Conservation (phyloP, 1,140 invertebrate species). For the Anastrepha obliqua region DNA sequence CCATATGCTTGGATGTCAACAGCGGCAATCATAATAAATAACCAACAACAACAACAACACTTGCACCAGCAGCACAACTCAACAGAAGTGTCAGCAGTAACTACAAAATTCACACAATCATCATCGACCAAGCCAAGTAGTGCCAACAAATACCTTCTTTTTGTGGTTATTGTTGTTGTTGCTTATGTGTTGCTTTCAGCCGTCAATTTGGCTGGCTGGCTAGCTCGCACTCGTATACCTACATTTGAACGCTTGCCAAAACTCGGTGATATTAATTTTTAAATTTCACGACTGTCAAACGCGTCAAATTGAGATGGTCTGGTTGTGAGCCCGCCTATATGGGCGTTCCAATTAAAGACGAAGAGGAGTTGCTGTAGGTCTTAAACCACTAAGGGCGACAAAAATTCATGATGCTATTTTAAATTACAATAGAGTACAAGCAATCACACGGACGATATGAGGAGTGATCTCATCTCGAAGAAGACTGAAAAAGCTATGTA, state of each 20-base stretch:
- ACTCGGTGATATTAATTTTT: neutral
- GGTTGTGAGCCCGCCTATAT: too few relatives aligned
- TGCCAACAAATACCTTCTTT: neutral
- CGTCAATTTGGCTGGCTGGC: neutral
- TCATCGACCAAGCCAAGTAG: neutral
- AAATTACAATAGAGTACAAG: too few relatives aligned
- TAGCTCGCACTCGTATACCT: neutral
- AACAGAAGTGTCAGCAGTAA: neutral
- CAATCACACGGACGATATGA: too few relatives aligned
- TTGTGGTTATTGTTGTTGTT: neutral
- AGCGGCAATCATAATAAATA: neutral
- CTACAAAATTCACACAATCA: slow-evolving; percentile 6
- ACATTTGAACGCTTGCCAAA: slow-evolving; percentile 37
- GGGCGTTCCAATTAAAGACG: too few relatives aligned
- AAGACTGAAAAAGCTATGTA: too few relatives aligned
- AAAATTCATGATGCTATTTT: too few relatives aligned
- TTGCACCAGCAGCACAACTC: neutral
- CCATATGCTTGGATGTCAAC: neutral
- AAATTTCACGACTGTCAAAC: neutral
- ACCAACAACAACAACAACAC: neutral
- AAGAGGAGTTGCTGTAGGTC: too few relatives aligned
- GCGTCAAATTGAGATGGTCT: neutral
- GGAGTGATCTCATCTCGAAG: too few relatives aligned
- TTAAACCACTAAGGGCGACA: too few relatives aligned
- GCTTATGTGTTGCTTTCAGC: neutral